These are phyloP conservation scores for Unio pictorum DNA, from an alignment of 2,888 invertebrate genomes.

Conservation along the genomic window DNA sequence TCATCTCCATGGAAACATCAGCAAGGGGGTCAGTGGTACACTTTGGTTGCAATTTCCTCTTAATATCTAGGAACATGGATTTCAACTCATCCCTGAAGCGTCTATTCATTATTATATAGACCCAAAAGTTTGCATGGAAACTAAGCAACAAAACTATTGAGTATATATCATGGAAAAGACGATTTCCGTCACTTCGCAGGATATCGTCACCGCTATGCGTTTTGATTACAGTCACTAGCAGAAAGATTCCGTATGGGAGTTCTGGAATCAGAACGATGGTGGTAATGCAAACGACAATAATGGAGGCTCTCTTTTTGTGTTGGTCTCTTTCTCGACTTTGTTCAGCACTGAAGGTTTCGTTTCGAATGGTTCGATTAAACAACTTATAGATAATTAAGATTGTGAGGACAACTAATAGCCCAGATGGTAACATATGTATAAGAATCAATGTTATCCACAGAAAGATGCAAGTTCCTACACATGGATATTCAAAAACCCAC, in stretches of 20 bases:
- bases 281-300: conserved; percentile 26
- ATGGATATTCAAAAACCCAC: conserved; percentile 12
- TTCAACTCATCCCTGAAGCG: conserved; percentile 6
- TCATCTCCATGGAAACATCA: too few relatives aligned
- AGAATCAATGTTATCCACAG: conserved; percentile 16
- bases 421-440: conserved; percentile 26
- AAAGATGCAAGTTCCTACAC: conserved; percentile 12
- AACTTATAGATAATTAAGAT: too few relatives aligned
- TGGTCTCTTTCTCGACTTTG: conserved; percentile 8
- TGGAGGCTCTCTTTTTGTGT: conserved; percentile 23
- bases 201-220: conserved; percentile 7
- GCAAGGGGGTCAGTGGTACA: too few relatives aligned
- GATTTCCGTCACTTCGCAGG: conserved; percentile 11
- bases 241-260: conserved; percentile 27
- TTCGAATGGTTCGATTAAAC: too few relatives aligned
- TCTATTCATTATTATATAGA: conserved; percentile 24
- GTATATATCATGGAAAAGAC: conserved; percentile 12
- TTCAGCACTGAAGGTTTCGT: too few relatives aligned
- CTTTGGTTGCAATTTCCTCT: too few relatives aligned
- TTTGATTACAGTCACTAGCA: conserved; percentile 8
- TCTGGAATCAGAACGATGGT: conserved; percentile 22
- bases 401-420: conserved; percentile 14
- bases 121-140: conserved; percentile 38
- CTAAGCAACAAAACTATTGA: conserved; percentile 20
- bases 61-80: too few relatives aligned